Evolutionary conservation across 2,888 invertebrate genomes (phyloP).

Genomic region (Dryobotodes eremita): DNA sequence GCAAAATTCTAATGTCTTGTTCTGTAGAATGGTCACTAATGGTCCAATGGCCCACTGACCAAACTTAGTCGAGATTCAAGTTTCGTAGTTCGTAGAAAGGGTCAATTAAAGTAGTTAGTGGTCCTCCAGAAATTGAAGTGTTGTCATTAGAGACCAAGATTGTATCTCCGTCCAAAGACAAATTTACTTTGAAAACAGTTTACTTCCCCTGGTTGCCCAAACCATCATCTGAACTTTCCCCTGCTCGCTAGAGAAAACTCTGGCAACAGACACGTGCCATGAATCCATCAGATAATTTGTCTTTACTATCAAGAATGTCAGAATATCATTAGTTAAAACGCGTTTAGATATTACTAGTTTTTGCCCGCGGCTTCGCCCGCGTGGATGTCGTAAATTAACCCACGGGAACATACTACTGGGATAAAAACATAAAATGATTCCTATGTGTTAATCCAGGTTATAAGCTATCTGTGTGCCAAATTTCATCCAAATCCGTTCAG

Average conservation of each 20-base stretch:
- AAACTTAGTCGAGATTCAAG: conserved; percentile 44
- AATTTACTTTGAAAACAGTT: conserved; percentile 48
- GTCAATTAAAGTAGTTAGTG: conserved; percentile 54
- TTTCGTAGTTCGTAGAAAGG: conserved; percentile 32
- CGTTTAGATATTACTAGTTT: not conserved
- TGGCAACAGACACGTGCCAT: not conserved
- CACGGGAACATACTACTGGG: too few relatives aligned
- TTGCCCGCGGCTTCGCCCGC: too few relatives aligned
- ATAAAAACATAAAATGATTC: too few relatives aligned
- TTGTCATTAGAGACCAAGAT: conserved; percentile 45
- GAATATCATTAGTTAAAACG: not conserved
- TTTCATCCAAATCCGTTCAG: too few relatives aligned
- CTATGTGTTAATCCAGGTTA: too few relatives aligned
- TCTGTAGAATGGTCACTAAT: conserved; percentile 3
- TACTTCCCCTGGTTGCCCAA: not conserved
- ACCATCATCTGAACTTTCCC: not conserved
- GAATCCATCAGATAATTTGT: not conserved
- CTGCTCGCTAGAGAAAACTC: not conserved
- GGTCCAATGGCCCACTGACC: conserved; percentile 1
- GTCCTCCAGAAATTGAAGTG: conserved; percentile 42
- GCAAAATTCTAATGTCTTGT: not conserved
- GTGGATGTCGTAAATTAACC: too few relatives aligned
- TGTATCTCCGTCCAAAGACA: conserved; percentile 28
- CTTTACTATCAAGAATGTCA: not conserved
- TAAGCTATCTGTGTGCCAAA: too few relatives aligned